Base-by-base conservation (phyloP, 2,113 vertebrate genomes). In the Aspidoscelis tigris region DNA sequence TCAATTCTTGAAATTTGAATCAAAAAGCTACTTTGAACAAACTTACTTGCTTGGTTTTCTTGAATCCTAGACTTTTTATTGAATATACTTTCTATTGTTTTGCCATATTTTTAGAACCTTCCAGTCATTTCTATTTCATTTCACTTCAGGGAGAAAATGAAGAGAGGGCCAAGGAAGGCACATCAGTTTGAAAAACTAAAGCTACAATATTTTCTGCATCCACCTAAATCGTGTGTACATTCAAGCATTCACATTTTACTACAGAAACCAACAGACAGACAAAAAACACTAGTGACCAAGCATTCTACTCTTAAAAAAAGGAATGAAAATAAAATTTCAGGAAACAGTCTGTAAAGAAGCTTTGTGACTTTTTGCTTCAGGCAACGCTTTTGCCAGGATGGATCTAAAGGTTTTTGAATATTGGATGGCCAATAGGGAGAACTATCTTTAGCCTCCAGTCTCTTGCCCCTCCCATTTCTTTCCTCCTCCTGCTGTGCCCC, bases 221-320 rank as follows among this genome's bases (percentile, higher is more conserved):
- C 92, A 95, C 96, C 96, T 94, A 95, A 96, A 96, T 96, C 96
- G 96, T 96, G 97, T 97, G 96, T 91, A 96, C 95, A 95, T 33
- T 96, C 92, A 95, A 89, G 80, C 88, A 89, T 93, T 92, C 70
- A 91, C 93, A 91, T 90, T 92, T 93, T 94, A 90, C 86, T 91
- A 89, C 94, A 95, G 94, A 92, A 92, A 88, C 90, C 90, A 39
- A 43, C 33, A 61, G 72, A 33, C 47, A 64, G 18, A 64, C 79
- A 91, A 89, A 92, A 86, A 94, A 90, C 90, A 89, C 93, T 89
- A 90, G 92, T 83, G 91, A 94, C 89, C 81, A 89, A 88, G 91
- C 80, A 84, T 87, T 86, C 89, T 89, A 90, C 39, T 44, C 26
- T 61, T 83, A 83, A 90, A 90, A 88, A 86, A 88, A 33, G 1